Base-by-base conservation (phyloP, 1,140 invertebrate genomes). In the Coboldia fuscipes region DNA sequence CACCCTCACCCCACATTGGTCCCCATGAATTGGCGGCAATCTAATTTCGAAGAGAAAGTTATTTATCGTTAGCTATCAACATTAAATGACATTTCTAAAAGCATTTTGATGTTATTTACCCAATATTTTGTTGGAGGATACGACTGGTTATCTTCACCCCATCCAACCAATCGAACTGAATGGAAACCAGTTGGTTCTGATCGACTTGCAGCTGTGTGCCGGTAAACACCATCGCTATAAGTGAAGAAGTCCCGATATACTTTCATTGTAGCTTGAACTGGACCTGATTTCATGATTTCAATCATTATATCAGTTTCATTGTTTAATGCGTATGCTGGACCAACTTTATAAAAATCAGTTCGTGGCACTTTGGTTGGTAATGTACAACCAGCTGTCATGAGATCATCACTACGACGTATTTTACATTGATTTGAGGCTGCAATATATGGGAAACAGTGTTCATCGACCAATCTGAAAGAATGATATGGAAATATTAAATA, bases 21-120 rank as follows among this genome's bases (percentile, higher is more conserved):
- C 89, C 88, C 89, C 89, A 96, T 5, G 83, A 88, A 55, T 93
- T 83, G 27, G 81, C 80, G 16, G 75, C 81, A 42, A 85, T 61
- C 88, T 89, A 55, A 32, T 62, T 58, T 39, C 28, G 36, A 45
- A 45, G 39, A 37, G 39, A 32, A 20, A 20, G 12, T 20, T 15
- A 32, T 20, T 20, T 5, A 9, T 32, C n/a, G 9, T n/a, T 20
- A 12, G n/a, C n/a, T n/a, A n/a, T n/a, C n/a, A n/a, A n/a, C n/a
- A n/a, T n/a, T n/a, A n/a, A n/a, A n/a, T n/a, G n/a, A n/a, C n/a
- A n/a, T n/a, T n/a, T n/a, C n/a, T n/a, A n/a, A n/a, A n/a, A n/a
- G n/a, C n/a, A n/a, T n/a, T 33, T 20, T 8, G 5, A 13, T 4
- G 6, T 6, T 38, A 52, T 66, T 70, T 66, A 92, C 85, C 85